Percentiles rank a stretch among this genome's conserved stretches.
Evolutionary conservation across 2,797 vertebrate genomes (phyloP).

Genomic region (Diplodus puntazzo): DNA sequence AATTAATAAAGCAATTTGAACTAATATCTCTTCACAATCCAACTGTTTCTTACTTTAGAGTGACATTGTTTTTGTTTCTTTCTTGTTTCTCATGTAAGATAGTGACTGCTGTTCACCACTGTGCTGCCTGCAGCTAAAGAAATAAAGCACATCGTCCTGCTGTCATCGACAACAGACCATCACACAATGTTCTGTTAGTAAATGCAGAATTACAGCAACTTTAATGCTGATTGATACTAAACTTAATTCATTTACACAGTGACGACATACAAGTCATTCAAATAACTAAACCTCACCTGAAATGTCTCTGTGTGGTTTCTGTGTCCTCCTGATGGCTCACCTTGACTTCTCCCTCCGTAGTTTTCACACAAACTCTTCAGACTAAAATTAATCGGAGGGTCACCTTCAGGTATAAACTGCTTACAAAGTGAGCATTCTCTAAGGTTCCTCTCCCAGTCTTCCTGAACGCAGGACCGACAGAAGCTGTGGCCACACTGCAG

Average conservation of each 20-base stretch:
- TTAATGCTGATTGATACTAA: neutral
- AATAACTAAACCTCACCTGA: neutral
- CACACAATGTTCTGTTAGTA: neutral
- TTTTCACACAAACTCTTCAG: neutral
- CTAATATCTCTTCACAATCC: too few species aligned
- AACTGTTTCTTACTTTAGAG: too few species aligned
- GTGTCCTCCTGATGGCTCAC: too few species aligned
- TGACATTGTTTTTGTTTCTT: too few species aligned
- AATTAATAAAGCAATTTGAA: too few species aligned
- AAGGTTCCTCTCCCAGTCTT: neutral
- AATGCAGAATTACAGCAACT: neutral
- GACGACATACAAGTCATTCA: neutral
- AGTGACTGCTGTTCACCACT: too few species aligned
- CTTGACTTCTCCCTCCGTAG: too few species aligned
- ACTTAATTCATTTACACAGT: neutral
- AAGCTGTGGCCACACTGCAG: slow-evolving; percentile 23
- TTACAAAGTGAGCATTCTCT: neutral
- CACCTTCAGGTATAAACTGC: neutral
- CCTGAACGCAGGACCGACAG: neutral
- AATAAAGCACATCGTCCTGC: too few species aligned
- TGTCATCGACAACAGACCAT: too few species aligned
- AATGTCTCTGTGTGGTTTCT: too few species aligned
- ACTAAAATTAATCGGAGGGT: neutral
- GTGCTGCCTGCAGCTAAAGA: too few species aligned
- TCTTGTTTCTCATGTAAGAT: too few species aligned